phyloP scores from a whole-genome alignment of 37 sponge, comb jelly and placozoan species.

The Cliona cf. orientalis region DNA sequence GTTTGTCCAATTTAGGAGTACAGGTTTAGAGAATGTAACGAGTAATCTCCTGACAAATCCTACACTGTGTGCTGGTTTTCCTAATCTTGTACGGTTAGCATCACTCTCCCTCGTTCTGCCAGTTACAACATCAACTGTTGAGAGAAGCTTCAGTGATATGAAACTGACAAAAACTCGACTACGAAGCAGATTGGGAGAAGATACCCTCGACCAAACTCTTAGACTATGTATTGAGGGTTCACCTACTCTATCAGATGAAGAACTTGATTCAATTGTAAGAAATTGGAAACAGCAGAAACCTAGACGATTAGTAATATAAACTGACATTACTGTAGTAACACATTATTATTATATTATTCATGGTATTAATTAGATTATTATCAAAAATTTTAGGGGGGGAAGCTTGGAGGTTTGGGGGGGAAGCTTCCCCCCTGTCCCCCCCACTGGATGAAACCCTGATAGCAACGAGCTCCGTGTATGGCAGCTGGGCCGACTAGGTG shows the following conservation, averaged over 20 bases:
- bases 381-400: no score
- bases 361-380: no score
- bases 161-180: slow-evolving; percentile 12
- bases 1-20: slow-evolving; percentile 3
- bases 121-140: slow-evolving; percentile 31
- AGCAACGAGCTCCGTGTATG: no score
- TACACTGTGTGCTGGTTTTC: slow-evolving; percentile 1
- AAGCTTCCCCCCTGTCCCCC: no score
- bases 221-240: slow-evolving; percentile 20
- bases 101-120: slow-evolving; percentile 7
- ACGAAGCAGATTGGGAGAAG: slow-evolving; percentile 24
- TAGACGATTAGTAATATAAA: no score
- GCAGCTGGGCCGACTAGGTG: no score
- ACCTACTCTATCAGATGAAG: slow-evolving; percentile 5
- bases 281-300: slow-evolving; percentile 15
- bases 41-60: not conserved
- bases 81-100: slow-evolving; percentile 12
- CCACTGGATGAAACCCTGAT: no score
- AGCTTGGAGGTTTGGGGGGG: no score
- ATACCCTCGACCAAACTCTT: slow-evolving; percentile 19
- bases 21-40: not conserved
- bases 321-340: no score
- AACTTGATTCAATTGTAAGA: not conserved
- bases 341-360: no score
- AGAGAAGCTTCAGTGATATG: slow-evolving; percentile 28